Base-by-base conservation (phyloP, 2,113 vertebrate species). In the Callocephalon fimbriatum region DNA sequence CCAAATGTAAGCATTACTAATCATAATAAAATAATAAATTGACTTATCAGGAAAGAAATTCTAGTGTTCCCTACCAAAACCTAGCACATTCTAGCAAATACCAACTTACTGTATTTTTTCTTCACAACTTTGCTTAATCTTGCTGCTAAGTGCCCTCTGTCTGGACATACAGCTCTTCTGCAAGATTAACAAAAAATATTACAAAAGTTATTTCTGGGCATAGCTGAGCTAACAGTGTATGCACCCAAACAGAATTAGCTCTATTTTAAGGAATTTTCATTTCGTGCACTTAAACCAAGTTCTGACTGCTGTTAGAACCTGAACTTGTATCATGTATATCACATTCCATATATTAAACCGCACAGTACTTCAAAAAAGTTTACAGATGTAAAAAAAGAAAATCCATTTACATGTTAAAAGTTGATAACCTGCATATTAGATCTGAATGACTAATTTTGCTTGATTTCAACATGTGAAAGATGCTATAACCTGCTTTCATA, bases 31-130 rank as follows among this genome's bases (percentile, higher is more conserved):
- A 35, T 15, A 31, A 45, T 38, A 12, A 70, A 78, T 4, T 48
- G 67, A 4, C 5, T 67, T 6, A 67, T 51, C 45, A 82, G 50
- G 58, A 93, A 78, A 90, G 3, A 32, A 61, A 78, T 62, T 75
- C 15, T 75, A 27, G 37, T 47, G 6, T 61, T 66, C 47, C 47
- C 45, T 38, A 83, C 67, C 20, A 80, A 84, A 90, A 79, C 1
- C 1, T 4, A 71, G 44, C 20, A 47, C 32, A 45, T 74, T 85
- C 35, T 27, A 67, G 35, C 5, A 96, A 95, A 95, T n/a, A 72
- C 5, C 63, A 86, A 97, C 98, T 98, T 98, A 98, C 98, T 96
- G 80, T 95, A 74, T 65, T 94, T 97, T 90, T 96, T 95, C 94
- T 97, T 98, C 96, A 98, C 85, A 90, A 84, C 72, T 95, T 84